phyloP scores from a whole-genome alignment of 2,797 vertebrate species.

The Bovichtus diacanthus region DNA sequence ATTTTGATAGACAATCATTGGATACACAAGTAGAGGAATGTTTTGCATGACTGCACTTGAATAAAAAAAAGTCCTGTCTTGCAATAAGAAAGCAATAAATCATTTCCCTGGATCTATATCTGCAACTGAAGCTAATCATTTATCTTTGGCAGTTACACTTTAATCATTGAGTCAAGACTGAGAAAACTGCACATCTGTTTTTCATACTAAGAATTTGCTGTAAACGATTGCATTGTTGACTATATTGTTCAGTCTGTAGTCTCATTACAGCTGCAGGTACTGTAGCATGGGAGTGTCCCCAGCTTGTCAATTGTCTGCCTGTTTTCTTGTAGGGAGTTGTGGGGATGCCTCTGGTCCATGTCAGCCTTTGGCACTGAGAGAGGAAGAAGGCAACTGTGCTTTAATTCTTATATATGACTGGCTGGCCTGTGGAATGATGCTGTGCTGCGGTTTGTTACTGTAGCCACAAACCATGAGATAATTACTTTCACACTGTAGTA shows the following conservation, averaged over 20 bases:
- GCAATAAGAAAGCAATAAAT: not conserved
- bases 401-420: conserved; percentile 48
- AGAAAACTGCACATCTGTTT: not conserved
- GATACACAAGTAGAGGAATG: not conserved
- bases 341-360: conserved; percentile 33
- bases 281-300: not conserved
- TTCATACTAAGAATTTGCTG: not conserved
- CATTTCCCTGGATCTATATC: not conserved
- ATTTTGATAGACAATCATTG: not conserved
- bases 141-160: not conserved
- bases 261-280: not conserved
- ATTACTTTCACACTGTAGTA: conserved; percentile 65
- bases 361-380: conserved; percentile 24
- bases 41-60: no score
- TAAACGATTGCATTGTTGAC: not conserved
- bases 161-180: not conserved
- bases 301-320: conserved; percentile 9
- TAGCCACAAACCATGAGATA: conserved; percentile 60
- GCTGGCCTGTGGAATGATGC: conserved; percentile 52
- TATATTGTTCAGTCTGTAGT: not conserved
- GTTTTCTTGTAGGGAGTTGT: not conserved
- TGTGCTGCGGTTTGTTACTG: conserved; percentile 62
- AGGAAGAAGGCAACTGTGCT: conserved; percentile 33
- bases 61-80: no score
- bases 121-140: not conserved